Conservation (phyloP, 1,140 invertebrate species). For the Tetragnatha versicolor region DNA sequence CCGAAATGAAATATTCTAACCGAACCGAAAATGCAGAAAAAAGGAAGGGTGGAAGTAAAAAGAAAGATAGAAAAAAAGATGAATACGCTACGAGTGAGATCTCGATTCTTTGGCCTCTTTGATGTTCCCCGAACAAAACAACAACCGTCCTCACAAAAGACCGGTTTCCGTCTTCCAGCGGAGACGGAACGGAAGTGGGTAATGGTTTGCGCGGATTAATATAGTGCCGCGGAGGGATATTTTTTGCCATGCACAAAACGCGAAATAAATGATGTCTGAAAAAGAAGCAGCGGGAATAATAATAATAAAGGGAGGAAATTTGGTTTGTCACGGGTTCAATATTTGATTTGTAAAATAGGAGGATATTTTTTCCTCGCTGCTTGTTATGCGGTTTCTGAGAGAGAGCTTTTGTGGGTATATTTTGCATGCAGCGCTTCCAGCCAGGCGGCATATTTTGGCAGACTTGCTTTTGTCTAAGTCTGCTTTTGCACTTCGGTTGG, state of each 20-base stretch:
- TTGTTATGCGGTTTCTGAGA: conserved; percentile 1
- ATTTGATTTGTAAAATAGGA: conserved; percentile 53
- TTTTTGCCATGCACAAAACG: conserved; percentile 51
- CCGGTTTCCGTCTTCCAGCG: conserved; percentile 51
- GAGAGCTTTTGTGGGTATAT: too few species aligned
- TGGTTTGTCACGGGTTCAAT: conserved; percentile 53
- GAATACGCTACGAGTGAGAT: conserved; percentile 38
- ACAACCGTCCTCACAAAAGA: conserved; percentile 51
- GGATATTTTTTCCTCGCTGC: conserved; percentile 7
- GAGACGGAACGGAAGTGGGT: conserved; percentile 53
- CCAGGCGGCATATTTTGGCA: too few species aligned
- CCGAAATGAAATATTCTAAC: conserved; percentile 37
- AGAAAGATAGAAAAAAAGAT: conserved; percentile 6
- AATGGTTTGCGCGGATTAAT: conserved; percentile 54
- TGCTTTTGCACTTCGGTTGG: too few species aligned
- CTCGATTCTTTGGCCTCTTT: conserved; percentile 54
- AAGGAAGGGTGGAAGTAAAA: neutral
- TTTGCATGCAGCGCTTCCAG: too few species aligned
- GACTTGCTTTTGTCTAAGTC: too few species aligned
- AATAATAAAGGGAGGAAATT: conserved; percentile 36
- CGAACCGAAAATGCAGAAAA: conserved; percentile 25
- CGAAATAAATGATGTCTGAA: conserved; percentile 54
- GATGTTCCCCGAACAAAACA: conserved; percentile 51
- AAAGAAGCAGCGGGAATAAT: conserved; percentile 13
- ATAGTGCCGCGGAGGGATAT: conserved; percentile 48